Percentiles rank a stretch among this genome's conserved stretches.
Conservation (phyloP, 2,797 vertebrate species). For the Falco novaeseelandiae region DNA sequence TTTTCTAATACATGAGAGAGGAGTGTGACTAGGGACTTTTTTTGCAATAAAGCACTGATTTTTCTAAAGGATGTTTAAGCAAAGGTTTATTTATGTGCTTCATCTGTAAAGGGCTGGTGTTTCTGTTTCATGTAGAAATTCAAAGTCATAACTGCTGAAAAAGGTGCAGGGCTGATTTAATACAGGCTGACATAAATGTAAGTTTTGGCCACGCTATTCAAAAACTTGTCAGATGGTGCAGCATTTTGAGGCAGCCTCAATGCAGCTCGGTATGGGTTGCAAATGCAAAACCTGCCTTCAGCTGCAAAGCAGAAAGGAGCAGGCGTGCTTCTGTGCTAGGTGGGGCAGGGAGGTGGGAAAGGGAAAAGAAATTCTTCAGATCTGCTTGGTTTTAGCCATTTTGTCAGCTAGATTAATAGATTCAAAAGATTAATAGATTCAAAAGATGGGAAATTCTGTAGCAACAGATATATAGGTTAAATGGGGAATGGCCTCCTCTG, state of each 20-base stretch:
- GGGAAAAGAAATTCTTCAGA: neutral
- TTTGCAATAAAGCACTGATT: neutral
- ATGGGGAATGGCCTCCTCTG: neutral
- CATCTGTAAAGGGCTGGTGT: neutral
- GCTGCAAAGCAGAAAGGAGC: neutral
- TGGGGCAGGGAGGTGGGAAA: neutral
- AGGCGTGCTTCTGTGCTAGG: neutral
- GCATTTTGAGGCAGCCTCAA: neutral
- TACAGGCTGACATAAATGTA: neutral
- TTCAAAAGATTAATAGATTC: neutral
- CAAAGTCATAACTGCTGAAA: neutral
- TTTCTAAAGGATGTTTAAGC: neutral
- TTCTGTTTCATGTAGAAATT: neutral
- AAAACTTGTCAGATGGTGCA: neutral
- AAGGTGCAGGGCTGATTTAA: neutral
- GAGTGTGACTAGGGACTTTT: neutral
- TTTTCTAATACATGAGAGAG: neutral
- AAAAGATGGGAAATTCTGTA: neutral
- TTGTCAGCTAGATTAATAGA: neutral
- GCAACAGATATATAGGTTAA: neutral
- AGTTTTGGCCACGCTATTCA: rapidly evolving
- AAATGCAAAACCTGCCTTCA: neutral
- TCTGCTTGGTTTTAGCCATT: neutral
- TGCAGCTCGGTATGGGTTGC: neutral
- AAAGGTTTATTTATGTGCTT: neutral